Evolutionary conservation across 2,888 invertebrate species (phyloP), one percentile per base, ranked within the genome.

Genomic region (Mimachlamys varia): DNA sequence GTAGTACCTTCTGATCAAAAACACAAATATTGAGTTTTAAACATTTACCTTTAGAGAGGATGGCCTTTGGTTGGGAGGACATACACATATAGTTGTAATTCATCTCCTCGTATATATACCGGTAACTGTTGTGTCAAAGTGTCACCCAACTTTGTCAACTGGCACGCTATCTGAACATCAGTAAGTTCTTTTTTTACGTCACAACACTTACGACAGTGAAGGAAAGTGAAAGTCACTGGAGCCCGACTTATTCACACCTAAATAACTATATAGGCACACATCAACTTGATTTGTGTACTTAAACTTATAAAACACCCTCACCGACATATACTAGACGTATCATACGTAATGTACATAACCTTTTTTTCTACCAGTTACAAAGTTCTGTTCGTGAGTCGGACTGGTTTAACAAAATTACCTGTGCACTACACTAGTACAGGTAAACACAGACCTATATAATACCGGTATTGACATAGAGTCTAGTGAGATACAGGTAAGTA

Each of bases 81-180:
- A 76, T 76, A 76, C 76, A 76, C 76, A 76, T 76, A 15, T 76
- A 76, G 76, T 76, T 76, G 76, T 76, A 76, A 76, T 76, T 76
- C 76, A 76, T 76, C 33, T 76, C 76, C 76, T 15, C 19, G 22
- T 76, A 27, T 33, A 27, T 58, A n/a, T n/a, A n/a, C n/a, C n/a
- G n/a, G n/a, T n/a, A 13, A 33, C 76, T 58, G 19, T 58, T 10
- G 76, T 76, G 33, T 76, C 33, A 22, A 17, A 53, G 53, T n/a
- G 22, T 58, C n/a, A 17, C 58, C 58, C 4, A 58, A 19, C 58
- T 22, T 53, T 53, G 19, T 53, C 13, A 19, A n/a, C 22, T 22
- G 1, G 22, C n/a, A 76, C 33, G 12, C 10, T 76, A 27, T 76
- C 27, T 44, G 44, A 76, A 27, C 76, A 76, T 76, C 33, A 76